Conservation (phyloP, 2,797 vertebrate genomes). For the Aselliscus stoliczkanus region DNA sequence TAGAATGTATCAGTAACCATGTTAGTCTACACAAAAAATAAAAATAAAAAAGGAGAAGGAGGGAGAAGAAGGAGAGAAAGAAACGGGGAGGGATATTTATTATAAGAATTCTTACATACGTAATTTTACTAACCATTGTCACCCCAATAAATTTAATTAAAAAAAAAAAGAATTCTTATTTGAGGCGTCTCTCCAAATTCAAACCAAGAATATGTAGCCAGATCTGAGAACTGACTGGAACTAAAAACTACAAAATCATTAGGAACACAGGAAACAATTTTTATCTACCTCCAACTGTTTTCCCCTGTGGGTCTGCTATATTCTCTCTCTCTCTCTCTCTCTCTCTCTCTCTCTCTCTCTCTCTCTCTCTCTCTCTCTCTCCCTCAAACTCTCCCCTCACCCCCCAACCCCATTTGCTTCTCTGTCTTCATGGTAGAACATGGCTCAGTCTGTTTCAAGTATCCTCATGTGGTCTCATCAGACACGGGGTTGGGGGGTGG, state of each 20-base stretch:
- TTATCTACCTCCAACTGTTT: not conserved
- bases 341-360: not conserved
- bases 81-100: not conserved
- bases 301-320: not conserved
- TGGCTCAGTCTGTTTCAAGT: not conserved
- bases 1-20: not conserved
- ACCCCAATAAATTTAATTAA: too few relatives aligned
- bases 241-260: not conserved
- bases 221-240: not conserved
- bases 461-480: not conserved
- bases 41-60: not conserved
- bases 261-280: not conserved
- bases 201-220: not conserved
- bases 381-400: not conserved
- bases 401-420: not conserved
- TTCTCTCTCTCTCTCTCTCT: not conserved
- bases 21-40: not conserved
- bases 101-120: not conserved
- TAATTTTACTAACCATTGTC: too few relatives aligned
- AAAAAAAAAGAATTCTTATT: not conserved
- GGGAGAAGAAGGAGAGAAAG: not conserved
- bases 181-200: not conserved
- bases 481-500: not conserved
- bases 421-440: not conserved
- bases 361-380: not conserved